Evolutionary conservation across 1,140 invertebrate species (phyloP), one percentile per base, ranked within the genome.

Genomic region (Pseudomyrmex sp.): DNA sequence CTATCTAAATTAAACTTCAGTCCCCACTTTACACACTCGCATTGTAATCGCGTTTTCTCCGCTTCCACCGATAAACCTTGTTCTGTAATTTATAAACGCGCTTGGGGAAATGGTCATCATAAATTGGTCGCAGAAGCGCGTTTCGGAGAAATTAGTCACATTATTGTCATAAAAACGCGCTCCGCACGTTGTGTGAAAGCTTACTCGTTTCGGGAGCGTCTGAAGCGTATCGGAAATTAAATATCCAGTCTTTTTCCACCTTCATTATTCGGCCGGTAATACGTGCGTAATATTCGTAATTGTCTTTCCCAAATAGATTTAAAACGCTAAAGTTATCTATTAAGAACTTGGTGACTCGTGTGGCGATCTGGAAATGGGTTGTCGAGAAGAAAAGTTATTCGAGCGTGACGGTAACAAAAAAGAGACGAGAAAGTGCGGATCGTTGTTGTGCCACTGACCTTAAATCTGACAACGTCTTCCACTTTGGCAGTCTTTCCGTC

Each of bases 241-340:
- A 98, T 89, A 98, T 98, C 98, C 98, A 98, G 93, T 98, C 97
- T 93, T 98, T 97, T 93, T 98, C 97, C 23, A 99, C 97, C 91
- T 98, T 97, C 44, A 99, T 94, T 87, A 98, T 97, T 68, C 98
- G 95, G 1, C 98, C 98, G n/a, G 98, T 99, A 58, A 99, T 98
- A 26, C 98, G 95, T 3, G 98, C 98, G 94, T 99, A 99, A 94
- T 98, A 99, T 94, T 99, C 98, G 92, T 99, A 99, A 93, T 99
- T 99, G 59, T 99, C 97, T 63, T 97, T 96, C 2, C 98, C 98
- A 94, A 99, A 99, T 69, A 99, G 95, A 93, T 99, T 98, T 63
- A 97, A 97, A 46, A 98, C 97, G 62, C 98, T 98, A 96, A 99
- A 99, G 94, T 99, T 98, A 93, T 99, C 98, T 90, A 99, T 99